Conservation (phyloP, 2,113 vertebrate species). For the Syngnathus typhle region DNA sequence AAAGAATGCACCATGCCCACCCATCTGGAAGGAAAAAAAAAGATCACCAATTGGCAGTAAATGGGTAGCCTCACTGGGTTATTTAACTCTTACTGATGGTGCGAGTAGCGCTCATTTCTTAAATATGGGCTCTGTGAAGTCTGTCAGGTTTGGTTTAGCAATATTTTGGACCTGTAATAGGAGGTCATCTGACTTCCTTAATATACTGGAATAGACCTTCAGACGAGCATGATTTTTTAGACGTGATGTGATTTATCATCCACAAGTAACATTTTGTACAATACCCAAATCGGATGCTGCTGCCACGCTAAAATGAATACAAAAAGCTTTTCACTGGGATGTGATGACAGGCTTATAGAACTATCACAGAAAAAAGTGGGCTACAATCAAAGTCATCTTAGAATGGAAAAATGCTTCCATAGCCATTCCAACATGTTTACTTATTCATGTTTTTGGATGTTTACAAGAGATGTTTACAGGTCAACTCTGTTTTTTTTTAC, state of each 20-base stretch:
- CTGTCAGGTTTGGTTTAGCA: background rate
- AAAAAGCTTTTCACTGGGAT: too few relatives aligned
- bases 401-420: too few relatives aligned
- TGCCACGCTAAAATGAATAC: background rate
- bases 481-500: too few relatives aligned
- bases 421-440: too few relatives aligned
- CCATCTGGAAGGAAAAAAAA: background rate
- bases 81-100: background rate
- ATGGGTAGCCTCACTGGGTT: background rate
- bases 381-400: too few relatives aligned
- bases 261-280: background rate
- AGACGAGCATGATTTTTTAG: background rate
- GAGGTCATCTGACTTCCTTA: background rate
- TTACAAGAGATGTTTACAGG: too few relatives aligned
- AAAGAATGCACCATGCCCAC: background rate
- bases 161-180: background rate
- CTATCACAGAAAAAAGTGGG: too few relatives aligned
- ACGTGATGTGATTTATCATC: background rate
- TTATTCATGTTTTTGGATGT: too few relatives aligned
- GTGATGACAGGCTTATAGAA: too few relatives aligned
- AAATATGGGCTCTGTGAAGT: slow-evolving; percentile 1
- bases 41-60: background rate
- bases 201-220: background rate
- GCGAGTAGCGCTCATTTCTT: background rate
- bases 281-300: background rate